A percentile compares a stretch with the other conserved stretches of the same genome.
phyloP scores from a whole-genome alignment of 2,888 invertebrate genomes.

The Campaea margaritaria region DNA sequence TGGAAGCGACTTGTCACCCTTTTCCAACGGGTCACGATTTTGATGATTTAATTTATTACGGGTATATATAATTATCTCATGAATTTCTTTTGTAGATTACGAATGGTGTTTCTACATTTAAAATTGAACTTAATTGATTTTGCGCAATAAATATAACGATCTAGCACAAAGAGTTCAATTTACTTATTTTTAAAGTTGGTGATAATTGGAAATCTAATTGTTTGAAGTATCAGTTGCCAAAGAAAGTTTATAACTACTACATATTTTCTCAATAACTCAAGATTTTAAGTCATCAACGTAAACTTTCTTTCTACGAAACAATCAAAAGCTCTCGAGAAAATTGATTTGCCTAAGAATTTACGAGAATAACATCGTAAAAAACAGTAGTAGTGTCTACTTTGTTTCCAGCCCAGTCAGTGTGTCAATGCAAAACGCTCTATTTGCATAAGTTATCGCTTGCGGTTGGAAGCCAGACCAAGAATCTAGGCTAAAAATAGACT shows the following conservation, averaged over 20 bases:
- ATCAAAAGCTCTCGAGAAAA: slow-evolving; percentile 6
- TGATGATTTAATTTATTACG: slow-evolving; percentile 61
- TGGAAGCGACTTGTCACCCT: slow-evolving; percentile 33
- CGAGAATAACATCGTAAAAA: slow-evolving; percentile 10
- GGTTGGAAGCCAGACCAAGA: slow-evolving; percentile 67
- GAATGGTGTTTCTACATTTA: slow-evolving; percentile 24
- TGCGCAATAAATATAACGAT: too few relatives aligned
- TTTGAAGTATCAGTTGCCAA: too few relatives aligned
- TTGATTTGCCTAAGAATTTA: slow-evolving; percentile 3
- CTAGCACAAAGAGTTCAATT: too few relatives aligned
- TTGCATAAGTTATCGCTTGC: slow-evolving; percentile 69
- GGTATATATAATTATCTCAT: slow-evolving; percentile 26
- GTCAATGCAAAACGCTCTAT: slow-evolving; percentile 59
- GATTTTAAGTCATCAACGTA: background rate
- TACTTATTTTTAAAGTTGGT: too few relatives aligned
- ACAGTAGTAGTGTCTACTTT: slow-evolving; percentile 27
- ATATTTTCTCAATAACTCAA: too few relatives aligned
- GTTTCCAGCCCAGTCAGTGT: slow-evolving; percentile 50
- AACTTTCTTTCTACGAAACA: slow-evolving; percentile 7
- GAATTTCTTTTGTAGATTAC: slow-evolving; percentile 43
- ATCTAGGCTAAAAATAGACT: slow-evolving; percentile 71
- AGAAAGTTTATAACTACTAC: too few relatives aligned
- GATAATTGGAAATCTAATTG: too few relatives aligned
- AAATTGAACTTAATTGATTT: background rate
- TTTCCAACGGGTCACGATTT: slow-evolving; percentile 29